Percentiles rank a stretch among this genome's conserved stretches.
Conservation (phyloP, 1,140 invertebrate genomes). For the Drosophila tsacasi region DNA sequence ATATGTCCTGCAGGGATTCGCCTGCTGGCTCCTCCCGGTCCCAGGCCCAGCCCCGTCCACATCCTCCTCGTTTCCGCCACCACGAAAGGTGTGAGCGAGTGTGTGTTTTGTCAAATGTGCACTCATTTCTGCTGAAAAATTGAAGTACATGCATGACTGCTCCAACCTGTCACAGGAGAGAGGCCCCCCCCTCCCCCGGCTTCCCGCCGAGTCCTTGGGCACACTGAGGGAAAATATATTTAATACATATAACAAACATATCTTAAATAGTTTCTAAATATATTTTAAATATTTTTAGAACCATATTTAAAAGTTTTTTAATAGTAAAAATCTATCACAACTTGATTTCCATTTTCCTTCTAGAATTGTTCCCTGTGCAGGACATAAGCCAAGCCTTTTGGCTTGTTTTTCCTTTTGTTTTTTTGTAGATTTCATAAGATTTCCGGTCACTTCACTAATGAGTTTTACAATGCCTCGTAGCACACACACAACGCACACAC, state of each 20-base stretch:
- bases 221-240: neutral
- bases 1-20: slow-evolving; percentile 67
- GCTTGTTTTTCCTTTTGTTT: slow-evolving; percentile 23
- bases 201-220: neutral
- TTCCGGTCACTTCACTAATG: slow-evolving; percentile 82
- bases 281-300: no score
- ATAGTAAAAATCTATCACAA: neutral
- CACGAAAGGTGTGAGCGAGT: slow-evolving; percentile 55
- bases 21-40: slow-evolving; percentile 34
- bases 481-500: slow-evolving; percentile 34
- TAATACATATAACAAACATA: no score
- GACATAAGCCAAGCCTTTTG: slow-evolving; percentile 55
- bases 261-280: no score
- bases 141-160: slow-evolving; percentile 82
- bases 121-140: slow-evolving; percentile 82
- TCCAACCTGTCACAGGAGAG: slow-evolving; percentile 47
- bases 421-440: slow-evolving; percentile 73
- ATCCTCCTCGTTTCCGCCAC: slow-evolving; percentile 17
- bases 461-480: slow-evolving; percentile 74
- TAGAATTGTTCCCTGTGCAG: neutral
- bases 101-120: slow-evolving; percentile 79
- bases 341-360: no score
- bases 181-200: neutral
- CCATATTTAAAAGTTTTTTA: no score
- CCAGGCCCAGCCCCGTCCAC: neutral